Evolutionary conservation across 2,888 invertebrate genomes (phyloP), one percentile per base, ranked within the genome.

Genomic region (Mesorhabditis sp.): DNA sequence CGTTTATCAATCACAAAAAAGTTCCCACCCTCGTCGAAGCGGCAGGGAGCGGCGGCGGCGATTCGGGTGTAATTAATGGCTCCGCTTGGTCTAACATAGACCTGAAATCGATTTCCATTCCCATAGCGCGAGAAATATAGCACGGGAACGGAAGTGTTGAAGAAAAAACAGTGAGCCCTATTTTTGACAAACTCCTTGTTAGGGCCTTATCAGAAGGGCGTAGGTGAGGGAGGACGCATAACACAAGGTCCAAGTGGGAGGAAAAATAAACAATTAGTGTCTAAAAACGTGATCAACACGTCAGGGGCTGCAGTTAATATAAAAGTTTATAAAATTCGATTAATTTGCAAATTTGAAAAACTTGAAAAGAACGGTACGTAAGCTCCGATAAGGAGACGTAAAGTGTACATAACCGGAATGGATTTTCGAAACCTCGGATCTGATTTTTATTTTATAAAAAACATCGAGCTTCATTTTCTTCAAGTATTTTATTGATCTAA

Each of bases 21-120:
- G 2, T 28, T 28, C 5, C 45, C 42, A 41, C 41, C 13, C 61
- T 44, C 65, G 65, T 66, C 58, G 70, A 62, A 28, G 67, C 41
- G 4, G 70, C 58, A 4, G 67, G 68, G 3, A 65, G 68, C 43
- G 73, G 68, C 13, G 63, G 62, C 3, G 62, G 41, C 15, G 63
- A 68, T 4, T 28, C 28, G 28, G 28, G 28, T 28, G 28, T 28
- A 28, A 28, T 28, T 28, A 28, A 28, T 28, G 28, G 28, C 28
- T 28, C 28, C 28, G 28, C 28, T 28, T 28, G 28, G 28, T 28
- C 28, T 28, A 28, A 28, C 28, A 28, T 28, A 28, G 28, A 28
- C 28, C 28, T 28, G 28, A 28, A 28, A 28, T 28, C 28, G 28
- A 28, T 28, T 28, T 28, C 28, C 28, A 28, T 28, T 28, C 28